These are phyloP conservation scores for Melolontha melolontha DNA, from an alignment of 2,888 invertebrate species.

Conservation along the genomic window DNA sequence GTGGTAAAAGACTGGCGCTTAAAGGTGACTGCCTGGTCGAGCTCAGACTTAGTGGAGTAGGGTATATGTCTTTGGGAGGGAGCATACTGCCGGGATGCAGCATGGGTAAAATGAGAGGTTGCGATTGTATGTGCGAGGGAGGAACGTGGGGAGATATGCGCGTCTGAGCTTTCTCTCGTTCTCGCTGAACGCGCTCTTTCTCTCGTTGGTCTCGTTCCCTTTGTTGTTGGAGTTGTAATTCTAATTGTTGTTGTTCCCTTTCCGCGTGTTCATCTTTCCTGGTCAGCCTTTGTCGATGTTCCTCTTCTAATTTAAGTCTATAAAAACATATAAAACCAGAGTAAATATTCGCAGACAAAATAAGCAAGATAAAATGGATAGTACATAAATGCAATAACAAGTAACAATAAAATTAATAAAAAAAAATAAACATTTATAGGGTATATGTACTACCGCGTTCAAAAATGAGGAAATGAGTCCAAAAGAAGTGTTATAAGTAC, in stretches of 20 bases:
- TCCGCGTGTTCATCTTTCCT: conserved; percentile 70
- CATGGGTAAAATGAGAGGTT: conserved; percentile 59
- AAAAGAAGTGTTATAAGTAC: too few species aligned
- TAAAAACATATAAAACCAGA: background rate
- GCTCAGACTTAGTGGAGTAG: conserved; percentile 56
- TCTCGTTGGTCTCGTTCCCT: conserved; percentile 66
- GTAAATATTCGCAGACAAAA: too few species aligned
- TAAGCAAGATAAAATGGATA: conserved; percentile 44
- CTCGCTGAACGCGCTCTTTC: conserved; percentile 67
- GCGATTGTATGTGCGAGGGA: conserved; percentile 55
- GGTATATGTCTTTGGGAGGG: conserved; percentile 56
- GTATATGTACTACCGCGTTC: too few species aligned
- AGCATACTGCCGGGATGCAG: conserved; percentile 61
- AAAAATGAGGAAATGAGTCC: too few species aligned
- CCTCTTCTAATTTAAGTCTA: conserved; percentile 78
- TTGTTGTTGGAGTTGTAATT: conserved; percentile 58
- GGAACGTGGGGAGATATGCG: conserved; percentile 64
- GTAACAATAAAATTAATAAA: too few species aligned
- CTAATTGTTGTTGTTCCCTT: conserved; percentile 64
- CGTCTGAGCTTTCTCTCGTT: conserved; percentile 62
- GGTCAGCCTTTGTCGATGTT: conserved; percentile 72
- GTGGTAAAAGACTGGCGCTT: conserved; percentile 57
- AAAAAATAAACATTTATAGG: too few species aligned
- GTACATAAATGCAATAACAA: too few species aligned
- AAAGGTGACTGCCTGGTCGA: conserved; percentile 61